A percentile compares a stretch with the other conserved stretches of the same genome.
Conservation (phyloP, 2,888 invertebrate species). For the Rhamnusium bicolor region DNA sequence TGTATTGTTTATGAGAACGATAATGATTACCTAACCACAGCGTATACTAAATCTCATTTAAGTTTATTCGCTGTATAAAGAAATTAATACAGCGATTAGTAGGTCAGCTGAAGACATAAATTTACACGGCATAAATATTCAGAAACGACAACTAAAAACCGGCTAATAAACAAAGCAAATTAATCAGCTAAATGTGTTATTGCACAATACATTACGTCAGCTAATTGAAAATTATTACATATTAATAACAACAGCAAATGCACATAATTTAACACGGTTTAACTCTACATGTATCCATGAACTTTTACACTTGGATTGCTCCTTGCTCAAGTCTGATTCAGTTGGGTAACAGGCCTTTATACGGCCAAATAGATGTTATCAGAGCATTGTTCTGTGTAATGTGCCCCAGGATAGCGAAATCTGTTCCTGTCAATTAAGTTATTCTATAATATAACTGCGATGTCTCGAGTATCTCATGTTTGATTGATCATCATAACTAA, state of each 20-base stretch:
- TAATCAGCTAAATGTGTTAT: conserved; percentile 26
- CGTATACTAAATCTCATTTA: conserved; percentile 11
- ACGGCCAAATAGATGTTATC: conserved; percentile 55
- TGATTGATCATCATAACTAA: conserved; percentile 32
- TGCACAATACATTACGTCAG: conserved; percentile 33
- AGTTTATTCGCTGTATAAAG: background rate
- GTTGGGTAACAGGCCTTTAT: conserved; percentile 53
- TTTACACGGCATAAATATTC: conserved; percentile 21
- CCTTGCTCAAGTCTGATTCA: conserved; percentile 51
- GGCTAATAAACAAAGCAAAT: conserved; percentile 34
- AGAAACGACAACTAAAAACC: conserved; percentile 17
- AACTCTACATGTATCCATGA: conserved; percentile 41
- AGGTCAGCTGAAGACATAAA: conserved; percentile 25
- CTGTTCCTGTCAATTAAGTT: conserved; percentile 53
- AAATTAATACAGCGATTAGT: conserved; percentile 19
- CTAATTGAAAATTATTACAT: conserved; percentile 36
- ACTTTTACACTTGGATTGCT: conserved; percentile 56
- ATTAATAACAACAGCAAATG: conserved; percentile 30
- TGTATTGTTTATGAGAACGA: conserved; percentile 1
- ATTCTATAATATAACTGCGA: conserved; percentile 37
- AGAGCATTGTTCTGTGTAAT: conserved; percentile 50
- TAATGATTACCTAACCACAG: background rate
- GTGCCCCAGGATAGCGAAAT: conserved; percentile 49
- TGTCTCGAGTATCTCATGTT: conserved; percentile 15
- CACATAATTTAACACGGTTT: conserved; percentile 19